Evolutionary conservation across 30 jellyfish, hydroid and myxozoan species (phyloP).

Genomic region (Chironex yamaguchii): DNA sequence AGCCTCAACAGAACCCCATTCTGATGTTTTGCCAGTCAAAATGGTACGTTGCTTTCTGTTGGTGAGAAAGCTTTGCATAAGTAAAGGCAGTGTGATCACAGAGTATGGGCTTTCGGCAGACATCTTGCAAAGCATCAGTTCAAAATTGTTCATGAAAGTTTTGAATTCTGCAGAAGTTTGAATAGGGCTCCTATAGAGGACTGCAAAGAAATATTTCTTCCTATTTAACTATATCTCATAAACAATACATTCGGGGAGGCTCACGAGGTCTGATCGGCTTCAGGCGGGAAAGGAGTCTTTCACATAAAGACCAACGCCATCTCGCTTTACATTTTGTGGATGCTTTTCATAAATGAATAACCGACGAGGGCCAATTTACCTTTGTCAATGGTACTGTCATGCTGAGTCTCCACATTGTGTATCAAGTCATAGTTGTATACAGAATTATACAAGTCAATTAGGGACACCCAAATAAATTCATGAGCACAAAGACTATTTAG

Average conservation of each 20-base stretch:
- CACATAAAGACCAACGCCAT: constrained; percentile 10
- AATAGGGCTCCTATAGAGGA: constrained; percentile 27
- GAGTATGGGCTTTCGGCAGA: constrained; percentile 19
- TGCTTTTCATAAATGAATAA: neutral
- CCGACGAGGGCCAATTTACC: constrained; percentile 24
- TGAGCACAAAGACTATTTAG: constrained; percentile 52
- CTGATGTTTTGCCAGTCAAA: constrained; percentile 42
- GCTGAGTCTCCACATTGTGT: no score
- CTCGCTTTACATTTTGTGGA: constrained; percentile 11
- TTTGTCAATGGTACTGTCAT: constrained; percentile 32
- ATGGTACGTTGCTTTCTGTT: constrained; percentile 47
- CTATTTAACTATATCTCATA: constrained; percentile 31
- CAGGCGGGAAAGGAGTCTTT: constrained; percentile 37
- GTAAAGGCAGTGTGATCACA: neutral
- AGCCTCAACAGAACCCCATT: constrained; percentile 54
- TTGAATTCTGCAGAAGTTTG: neutral
- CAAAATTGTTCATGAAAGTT: constrained; percentile 2
- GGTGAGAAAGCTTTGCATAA: constrained; percentile 45
- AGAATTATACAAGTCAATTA: constrained; percentile 20
- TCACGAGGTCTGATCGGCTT: constrained; percentile 25
- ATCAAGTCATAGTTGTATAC: constrained; percentile 18
- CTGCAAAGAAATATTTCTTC: constrained; percentile 6
- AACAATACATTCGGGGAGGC: constrained; percentile 34
- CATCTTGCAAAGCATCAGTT: constrained; percentile 25
- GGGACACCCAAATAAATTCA: constrained; percentile 36